Evolutionary conservation across 2,797 vertebrate genomes (phyloP).

Genomic region (Chromobotia macracanthus): DNA sequence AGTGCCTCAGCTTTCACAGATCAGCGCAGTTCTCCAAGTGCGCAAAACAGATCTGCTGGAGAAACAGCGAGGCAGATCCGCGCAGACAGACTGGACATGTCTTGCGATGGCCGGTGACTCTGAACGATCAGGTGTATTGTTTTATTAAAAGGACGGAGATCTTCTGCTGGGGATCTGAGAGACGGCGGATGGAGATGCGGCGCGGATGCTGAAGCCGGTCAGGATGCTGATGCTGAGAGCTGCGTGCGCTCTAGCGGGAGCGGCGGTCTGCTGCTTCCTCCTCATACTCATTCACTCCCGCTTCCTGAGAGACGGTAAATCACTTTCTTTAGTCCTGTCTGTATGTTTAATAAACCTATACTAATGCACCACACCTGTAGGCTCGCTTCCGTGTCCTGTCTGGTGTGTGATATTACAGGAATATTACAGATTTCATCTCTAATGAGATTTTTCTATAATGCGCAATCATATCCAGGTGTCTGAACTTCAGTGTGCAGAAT

Average conservation of each 20-base stretch:
- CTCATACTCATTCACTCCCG: conserved; percentile 93
- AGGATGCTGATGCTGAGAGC: conserved; percentile 97
- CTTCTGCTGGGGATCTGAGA: not conserved
- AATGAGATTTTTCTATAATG: not conserved
- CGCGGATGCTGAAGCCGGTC: conserved; percentile 69
- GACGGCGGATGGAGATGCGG: conserved; percentile 66
- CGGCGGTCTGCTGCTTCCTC: conserved; percentile 95
- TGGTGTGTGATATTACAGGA: not conserved
- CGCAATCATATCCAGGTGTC: not conserved
- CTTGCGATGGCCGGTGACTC: conserved; percentile 11
- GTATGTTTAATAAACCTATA: not conserved
- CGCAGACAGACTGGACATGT: conserved; percentile 59
- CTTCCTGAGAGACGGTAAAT: conserved; percentile 96
- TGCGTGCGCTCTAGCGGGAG: conserved; percentile 95
- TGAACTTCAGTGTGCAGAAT: not conserved
- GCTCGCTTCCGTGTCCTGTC: not conserved
- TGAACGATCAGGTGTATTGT: not conserved
- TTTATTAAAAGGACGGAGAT: conserved; percentile 4
- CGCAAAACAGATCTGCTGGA: conserved; percentile 24
- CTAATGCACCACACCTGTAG: not conserved
- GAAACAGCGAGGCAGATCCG: no score
- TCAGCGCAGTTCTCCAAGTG: conserved; percentile 18
- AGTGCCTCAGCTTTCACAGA: not conserved
- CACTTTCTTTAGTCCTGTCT: conserved; percentile 6
- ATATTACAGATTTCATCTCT: not conserved